phyloP scores from a whole-genome alignment of 2,888 invertebrate species.

The Meiosimyza decipiens region DNA sequence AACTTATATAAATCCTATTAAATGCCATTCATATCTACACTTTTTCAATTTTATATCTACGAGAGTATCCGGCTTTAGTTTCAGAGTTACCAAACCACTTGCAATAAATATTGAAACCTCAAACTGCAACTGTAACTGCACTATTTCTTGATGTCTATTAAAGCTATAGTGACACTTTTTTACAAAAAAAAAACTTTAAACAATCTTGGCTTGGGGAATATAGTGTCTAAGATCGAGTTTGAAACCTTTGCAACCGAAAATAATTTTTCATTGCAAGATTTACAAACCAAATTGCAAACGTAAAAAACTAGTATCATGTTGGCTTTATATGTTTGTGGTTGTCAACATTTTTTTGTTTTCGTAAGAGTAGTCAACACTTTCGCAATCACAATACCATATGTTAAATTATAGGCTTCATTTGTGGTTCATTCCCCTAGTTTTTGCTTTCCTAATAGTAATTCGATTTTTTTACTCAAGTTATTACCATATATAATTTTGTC shows the following conservation, averaged over 20 bases:
- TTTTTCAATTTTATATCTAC: background rate
- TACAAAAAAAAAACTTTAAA: too few relatives aligned
- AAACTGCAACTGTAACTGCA: background rate
- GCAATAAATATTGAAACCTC: background rate
- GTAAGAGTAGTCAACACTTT: slow-evolving; percentile 19
- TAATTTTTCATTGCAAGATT: too few relatives aligned
- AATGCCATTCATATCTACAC: background rate
- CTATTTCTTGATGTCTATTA: background rate
- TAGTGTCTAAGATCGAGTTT: too few relatives aligned
- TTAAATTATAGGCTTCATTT: background rate
- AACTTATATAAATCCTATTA: background rate
- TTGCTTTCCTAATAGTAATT: background rate
- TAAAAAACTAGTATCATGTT: too few relatives aligned
- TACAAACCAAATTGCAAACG: too few relatives aligned
- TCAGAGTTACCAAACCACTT: slow-evolving; percentile 5
- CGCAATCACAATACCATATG: background rate
- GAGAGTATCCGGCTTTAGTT: background rate
- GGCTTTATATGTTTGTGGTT: too few relatives aligned
- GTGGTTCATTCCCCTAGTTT: background rate
- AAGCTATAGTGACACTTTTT: too few relatives aligned
- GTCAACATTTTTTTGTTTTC: too few relatives aligned
- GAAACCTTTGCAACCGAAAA: too few relatives aligned
- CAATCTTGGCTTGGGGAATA: too few relatives aligned
- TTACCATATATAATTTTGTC: background rate
- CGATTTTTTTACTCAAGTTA: slow-evolving; percentile 5